Base-by-base conservation (phyloP, 2,888 invertebrate genomes). In the Peribatodes rhomboidaria region DNA sequence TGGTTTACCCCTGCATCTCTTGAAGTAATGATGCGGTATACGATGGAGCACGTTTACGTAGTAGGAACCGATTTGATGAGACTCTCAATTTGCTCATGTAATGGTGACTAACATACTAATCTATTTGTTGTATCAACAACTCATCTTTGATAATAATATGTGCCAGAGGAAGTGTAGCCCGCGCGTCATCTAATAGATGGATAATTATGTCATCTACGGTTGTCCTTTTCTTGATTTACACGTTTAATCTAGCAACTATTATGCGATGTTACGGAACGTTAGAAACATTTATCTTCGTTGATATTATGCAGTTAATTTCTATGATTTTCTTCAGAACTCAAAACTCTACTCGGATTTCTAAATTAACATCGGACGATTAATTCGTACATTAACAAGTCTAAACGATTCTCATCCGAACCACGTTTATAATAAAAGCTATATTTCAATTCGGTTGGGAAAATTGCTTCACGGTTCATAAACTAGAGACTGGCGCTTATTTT, bases 391-490 rank as follows among this genome's bases (percentile, higher is more conserved):
- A 13, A 14, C 14, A 41, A 14, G 13, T 61, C 9, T 8, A 61
- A 61, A 10, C 10, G 13, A 50, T 42, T 50, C 11, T 33, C 8
- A 44, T 33, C 42, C 42, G 22, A 35, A 27, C 10, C 13, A 13
- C 18, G 13, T 42, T 42, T 0, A 27, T 1, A 35, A 39, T 52
- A 53, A 44, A 57, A 44, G 52, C 14, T 16, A 37, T 20, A 50
- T 57, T 50, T 1, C n/a, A 37, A 16, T n/a, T 62, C n/a, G 11
- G 9, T 13, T 1, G 22, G 22, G 11, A 10, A n/a, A 56, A 58
- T 53, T 22, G 41, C 33, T 55, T 11, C 55, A 60, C 55, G 55
- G 59, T 11, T 46, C 44, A 65, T 56, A 60, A 56, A 52, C 6
- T 22, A 27, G 42, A 44, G 22, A 39, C 44, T 56, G 52, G 50